Conservation (phyloP, 2,888 invertebrate genomes). For the Oscheius myriophilus region DNA sequence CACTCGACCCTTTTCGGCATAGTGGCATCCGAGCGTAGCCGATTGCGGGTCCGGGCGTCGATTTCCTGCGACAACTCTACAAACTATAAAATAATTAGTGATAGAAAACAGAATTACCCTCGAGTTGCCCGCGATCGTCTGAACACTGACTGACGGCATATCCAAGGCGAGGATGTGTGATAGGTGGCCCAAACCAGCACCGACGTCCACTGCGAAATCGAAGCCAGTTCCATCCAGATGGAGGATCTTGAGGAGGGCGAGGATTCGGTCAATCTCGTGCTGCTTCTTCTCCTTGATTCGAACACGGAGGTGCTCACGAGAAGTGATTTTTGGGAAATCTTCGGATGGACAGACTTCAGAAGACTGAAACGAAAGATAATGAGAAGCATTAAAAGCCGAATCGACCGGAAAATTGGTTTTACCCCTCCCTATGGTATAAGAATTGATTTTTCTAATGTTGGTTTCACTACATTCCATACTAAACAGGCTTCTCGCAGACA, state of each 20-base stretch:
- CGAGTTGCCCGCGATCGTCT: slow-evolving; percentile 26
- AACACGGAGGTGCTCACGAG: slow-evolving; percentile 28
- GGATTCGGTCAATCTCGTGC: slow-evolving; percentile 57
- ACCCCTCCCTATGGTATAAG: no score
- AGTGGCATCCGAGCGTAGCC: slow-evolving; percentile 29
- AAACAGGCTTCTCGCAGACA: no score
- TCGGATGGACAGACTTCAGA: neutral
- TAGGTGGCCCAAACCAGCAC: slow-evolving; percentile 62
- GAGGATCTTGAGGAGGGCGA: slow-evolving; percentile 36
- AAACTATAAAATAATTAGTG: slow-evolving; percentile 14
- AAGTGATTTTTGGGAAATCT: slow-evolving; percentile 1
- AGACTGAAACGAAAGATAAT: no score
- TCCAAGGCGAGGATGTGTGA: slow-evolving; percentile 52
- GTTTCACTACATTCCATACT: no score
- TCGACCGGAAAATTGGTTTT: no score
- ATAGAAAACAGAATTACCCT: neutral
- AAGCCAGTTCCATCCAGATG: neutral
- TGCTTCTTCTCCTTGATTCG: slow-evolving; percentile 61
- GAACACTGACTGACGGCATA: slow-evolving; percentile 7
- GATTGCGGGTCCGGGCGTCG: slow-evolving; percentile 29
- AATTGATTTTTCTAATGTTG: no score
- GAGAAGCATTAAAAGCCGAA: no score
- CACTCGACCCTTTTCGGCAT: slow-evolving; percentile 22
- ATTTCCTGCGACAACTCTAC: slow-evolving; percentile 29
- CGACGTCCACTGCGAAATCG: slow-evolving; percentile 57